Evolutionary conservation across 2,113 vertebrate species (phyloP).

Genomic region (Pygoscelis antarcticus): DNA sequence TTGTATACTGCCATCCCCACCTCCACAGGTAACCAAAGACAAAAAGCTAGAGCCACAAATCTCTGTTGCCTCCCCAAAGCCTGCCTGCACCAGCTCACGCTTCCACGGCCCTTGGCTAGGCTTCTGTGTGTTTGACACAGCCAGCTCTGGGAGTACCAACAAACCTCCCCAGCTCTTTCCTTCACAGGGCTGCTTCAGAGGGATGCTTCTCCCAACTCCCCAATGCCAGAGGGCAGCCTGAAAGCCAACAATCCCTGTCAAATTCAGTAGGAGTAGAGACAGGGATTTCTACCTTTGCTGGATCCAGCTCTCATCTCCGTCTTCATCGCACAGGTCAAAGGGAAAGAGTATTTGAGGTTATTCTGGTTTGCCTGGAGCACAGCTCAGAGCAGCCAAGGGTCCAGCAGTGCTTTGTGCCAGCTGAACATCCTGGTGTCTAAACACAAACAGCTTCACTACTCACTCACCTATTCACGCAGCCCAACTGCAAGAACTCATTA

Average conservation of each 20-base stretch:
- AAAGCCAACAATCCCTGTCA: background rate
- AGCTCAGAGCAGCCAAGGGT: background rate
- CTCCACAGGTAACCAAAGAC: background rate
- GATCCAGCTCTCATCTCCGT: background rate
- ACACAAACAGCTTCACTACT: background rate
- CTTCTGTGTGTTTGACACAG: background rate
- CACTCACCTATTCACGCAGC: background rate
- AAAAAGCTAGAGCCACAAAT: background rate
- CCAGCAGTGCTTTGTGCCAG: background rate
- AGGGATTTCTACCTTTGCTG: background rate
- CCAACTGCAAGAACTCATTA: background rate
- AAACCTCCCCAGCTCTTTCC: background rate
- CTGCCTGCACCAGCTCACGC: background rate
- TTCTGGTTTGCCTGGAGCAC: background rate
- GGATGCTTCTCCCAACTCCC: background rate
- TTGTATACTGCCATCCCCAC: background rate
- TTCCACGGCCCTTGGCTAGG: background rate
- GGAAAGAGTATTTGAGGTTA: background rate
- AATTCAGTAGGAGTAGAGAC: background rate
- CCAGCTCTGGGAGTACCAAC: background rate
- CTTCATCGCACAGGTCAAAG: background rate
- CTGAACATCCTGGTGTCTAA: background rate
- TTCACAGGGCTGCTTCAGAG: background rate
- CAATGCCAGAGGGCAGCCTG: fast-evolving
- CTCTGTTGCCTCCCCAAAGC: background rate